These are phyloP conservation scores for Drosophila saltans DNA, from an alignment of 1,140 invertebrate genomes.

Conservation along the genomic window DNA sequence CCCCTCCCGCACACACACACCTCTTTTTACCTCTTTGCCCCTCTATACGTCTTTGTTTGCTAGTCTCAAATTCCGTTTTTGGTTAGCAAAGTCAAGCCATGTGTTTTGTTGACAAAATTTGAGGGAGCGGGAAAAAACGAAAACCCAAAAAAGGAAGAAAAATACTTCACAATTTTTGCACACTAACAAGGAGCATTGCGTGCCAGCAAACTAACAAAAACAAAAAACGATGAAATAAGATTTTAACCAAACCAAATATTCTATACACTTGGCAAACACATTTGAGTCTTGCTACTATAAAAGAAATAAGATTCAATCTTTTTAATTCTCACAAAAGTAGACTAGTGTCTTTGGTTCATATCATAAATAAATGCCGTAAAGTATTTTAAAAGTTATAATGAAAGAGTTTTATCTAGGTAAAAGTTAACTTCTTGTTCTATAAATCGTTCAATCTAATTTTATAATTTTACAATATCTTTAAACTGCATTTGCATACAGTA, in stretches of 20 bases:
- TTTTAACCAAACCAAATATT: slow-evolving; percentile 30
- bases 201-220: slow-evolving; percentile 51
- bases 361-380: too few species aligned
- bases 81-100: slow-evolving; percentile 16
- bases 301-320: too few species aligned
- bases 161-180: slow-evolving; percentile 63
- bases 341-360: too few species aligned
- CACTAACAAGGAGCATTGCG: slow-evolving; percentile 66
- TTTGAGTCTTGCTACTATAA: background rate
- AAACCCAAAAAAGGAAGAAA: slow-evolving; percentile 33
- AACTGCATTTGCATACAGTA: too few species aligned
- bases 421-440: too few species aligned
- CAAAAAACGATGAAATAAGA: slow-evolving; percentile 32
- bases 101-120: background rate
- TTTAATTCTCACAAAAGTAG: too few species aligned
- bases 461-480: too few species aligned
- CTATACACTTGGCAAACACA: slow-evolving; percentile 29
- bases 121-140: slow-evolving; percentile 12
- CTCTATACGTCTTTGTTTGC: slow-evolving; percentile 12
- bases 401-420: too few species aligned
- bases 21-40: background rate
- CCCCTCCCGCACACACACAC: background rate
- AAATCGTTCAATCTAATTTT: too few species aligned
- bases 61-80: slow-evolving; percentile 18
- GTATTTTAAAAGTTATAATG: too few species aligned